Evolutionary conservation across 2,888 invertebrate genomes (phyloP), one percentile per base, ranked within the genome.

Genomic region (Mythimna loreyi): DNA sequence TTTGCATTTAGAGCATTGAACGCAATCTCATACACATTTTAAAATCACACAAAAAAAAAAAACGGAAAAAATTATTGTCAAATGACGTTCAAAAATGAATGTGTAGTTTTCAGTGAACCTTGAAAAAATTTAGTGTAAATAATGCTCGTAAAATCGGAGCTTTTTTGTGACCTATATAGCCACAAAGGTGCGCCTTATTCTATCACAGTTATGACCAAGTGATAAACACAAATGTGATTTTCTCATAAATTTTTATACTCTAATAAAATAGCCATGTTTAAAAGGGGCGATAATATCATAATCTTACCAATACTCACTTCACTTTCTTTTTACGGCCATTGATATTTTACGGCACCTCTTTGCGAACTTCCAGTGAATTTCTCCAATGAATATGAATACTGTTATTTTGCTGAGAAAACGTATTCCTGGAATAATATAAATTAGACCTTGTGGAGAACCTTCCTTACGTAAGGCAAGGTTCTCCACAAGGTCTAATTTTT

Each of bases 161-260:
- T 53, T 13, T 56, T 59, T 50, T 72, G 58, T 59, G 45, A 13
- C 47, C 16, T 63, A 55, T 23, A 50, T 50, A 30, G 61, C 7
- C n/a, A 56, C 40, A 25, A 50, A 72, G 64, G 59, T 58, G 64
- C 16, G 59, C 11, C 45, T n/a, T 47, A 7, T 30, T 16, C 58
- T n/a, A 72, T 40, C 19, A 50, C 19, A 13, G 28, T 77, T 73
- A 74, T 72, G 78, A 36, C 55, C 25, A 7, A 56, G 58, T 59
- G 30, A 72, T 75, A 78, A 78, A 78, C 36, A 64, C 36, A 72
- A 75, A 78, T 75, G 45, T 65, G 78, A 75, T 72, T 72, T 59
- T 49, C 30, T 64, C 74, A 59, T 75, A 78, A 60, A 74, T 72
- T 21, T 36, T 28, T 28, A 69, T 40, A 58, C 49, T 56, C 49